phyloP scores from a whole-genome alignment of 2,797 vertebrate genomes.

The Anas acuta region DNA sequence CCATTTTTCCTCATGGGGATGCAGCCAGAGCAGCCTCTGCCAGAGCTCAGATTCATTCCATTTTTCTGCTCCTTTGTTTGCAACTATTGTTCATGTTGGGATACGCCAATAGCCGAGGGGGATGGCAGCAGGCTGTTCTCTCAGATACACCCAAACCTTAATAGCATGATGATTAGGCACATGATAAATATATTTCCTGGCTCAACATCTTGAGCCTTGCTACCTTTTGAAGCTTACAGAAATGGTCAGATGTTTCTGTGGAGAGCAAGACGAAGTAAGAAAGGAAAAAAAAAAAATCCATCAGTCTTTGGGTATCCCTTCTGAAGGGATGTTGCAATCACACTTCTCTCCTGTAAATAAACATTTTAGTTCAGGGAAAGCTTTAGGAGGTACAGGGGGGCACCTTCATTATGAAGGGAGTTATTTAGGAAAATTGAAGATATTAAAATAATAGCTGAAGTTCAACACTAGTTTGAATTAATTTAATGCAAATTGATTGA shows the following conservation, averaged over 20 bases:
- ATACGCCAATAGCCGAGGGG: rapidly evolving
- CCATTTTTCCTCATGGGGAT: neutral
- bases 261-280: neutral
- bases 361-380: neutral
- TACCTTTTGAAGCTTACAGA: neutral
- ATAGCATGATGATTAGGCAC: neutral
- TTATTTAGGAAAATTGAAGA: slow-evolving; percentile 60
- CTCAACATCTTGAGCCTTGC: neutral
- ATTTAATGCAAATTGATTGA: slow-evolving; percentile 82
- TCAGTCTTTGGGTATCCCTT: neutral
- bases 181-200: neutral
- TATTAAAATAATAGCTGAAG: slow-evolving; percentile 19
- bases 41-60: neutral
- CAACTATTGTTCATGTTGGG: neutral
- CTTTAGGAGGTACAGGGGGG: neutral
- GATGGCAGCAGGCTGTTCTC: neutral
- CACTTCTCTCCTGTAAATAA: neutral
- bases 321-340: neutral
- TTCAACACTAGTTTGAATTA: slow-evolving; percentile 81
- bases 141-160: neutral
- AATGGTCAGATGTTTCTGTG: neutral
- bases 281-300: neutral
- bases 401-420: neutral
- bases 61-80: neutral
- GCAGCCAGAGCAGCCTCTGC: neutral